Evolutionary conservation across 2,797 vertebrate species (phyloP).

Genomic region (Liparis tanakae): DNA sequence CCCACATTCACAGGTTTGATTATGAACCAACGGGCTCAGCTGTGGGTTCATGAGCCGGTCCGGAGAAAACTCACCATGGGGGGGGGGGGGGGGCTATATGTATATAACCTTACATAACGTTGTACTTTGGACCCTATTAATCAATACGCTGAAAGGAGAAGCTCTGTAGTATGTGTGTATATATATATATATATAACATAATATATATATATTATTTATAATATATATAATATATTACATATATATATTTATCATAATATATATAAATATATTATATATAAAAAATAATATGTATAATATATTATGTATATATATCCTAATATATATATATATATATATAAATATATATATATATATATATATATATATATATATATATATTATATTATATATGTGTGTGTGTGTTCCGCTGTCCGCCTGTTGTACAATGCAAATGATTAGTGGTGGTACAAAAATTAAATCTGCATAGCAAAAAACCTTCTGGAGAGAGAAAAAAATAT

Average conservation of each 20-base stretch:
- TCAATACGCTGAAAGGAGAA: conserved; percentile 40
- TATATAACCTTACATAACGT: conserved; percentile 36
- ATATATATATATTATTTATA: no score
- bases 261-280: no score
- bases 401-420: conserved; percentile 2
- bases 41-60: conserved; percentile 18
- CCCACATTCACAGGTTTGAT: background rate
- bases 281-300: no score
- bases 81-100: conserved; percentile 14
- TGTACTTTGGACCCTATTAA: conserved; percentile 39
- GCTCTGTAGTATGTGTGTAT: no score
- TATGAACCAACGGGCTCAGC: conserved; percentile 11
- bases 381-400: no score
- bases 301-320: no score
- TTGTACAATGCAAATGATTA: conserved; percentile 30
- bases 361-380: no score
- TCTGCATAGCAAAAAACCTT: conserved; percentile 74
- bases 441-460: conserved; percentile 70
- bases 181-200: no score
- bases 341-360: no score
- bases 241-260: no score
- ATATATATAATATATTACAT: no score
- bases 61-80: conserved; percentile 28
- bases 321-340: no score
- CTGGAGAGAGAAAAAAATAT: conserved; percentile 64